phyloP scores from a whole-genome alignment of 37 sponge, comb jelly and placozoan genomes.

The Geodia barretti region DNA sequence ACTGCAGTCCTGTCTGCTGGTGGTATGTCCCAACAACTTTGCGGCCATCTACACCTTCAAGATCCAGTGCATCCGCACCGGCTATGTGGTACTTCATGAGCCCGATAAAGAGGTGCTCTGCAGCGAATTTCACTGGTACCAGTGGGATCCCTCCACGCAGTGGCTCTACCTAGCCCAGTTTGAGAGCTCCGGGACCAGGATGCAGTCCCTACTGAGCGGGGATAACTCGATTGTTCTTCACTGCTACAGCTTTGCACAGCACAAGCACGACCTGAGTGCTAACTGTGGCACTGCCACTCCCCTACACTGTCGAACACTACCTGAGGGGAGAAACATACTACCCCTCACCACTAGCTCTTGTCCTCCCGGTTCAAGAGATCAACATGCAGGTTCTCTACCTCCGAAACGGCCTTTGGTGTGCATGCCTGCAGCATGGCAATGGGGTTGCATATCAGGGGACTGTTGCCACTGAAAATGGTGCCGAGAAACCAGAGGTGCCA shows the following conservation, averaged over 20 bases:
- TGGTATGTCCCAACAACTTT: slow-evolving; percentile 37
- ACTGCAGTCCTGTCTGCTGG: slow-evolving; percentile 30
- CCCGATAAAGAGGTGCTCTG: slow-evolving; percentile 27
- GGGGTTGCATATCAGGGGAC: not conserved
- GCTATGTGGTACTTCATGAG: slow-evolving; percentile 12
- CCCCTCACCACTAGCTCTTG: slow-evolving; percentile 35
- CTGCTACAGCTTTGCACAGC: slow-evolving; percentile 31
- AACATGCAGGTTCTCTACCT: slow-evolving; percentile 59
- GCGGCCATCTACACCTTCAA: slow-evolving; percentile 44
- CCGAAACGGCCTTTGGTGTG: slow-evolving; percentile 62
- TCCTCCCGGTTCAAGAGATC: slow-evolving; percentile 30
- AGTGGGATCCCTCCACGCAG: slow-evolving; percentile 68
- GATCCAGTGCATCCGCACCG: not conserved
- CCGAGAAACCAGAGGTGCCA: not conserved
- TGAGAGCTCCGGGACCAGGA: slow-evolving; percentile 5
- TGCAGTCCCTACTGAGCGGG: not conserved
- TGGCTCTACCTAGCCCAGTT: slow-evolving; percentile 69
- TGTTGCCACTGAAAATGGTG: not conserved
- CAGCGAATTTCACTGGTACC: slow-evolving; percentile 62
- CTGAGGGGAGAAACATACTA: slow-evolving; percentile 22
- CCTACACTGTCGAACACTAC: slow-evolving; percentile 21
- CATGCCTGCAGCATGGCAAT: slow-evolving; percentile 56
- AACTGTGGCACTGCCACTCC: slow-evolving; percentile 30
- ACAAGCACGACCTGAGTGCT: slow-evolving; percentile 22
- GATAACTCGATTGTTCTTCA: slow-evolving; percentile 29